A percentile compares a stretch with the other conserved stretches of the same genome.
These are phyloP conservation scores for Drosophila rufa DNA, from an alignment of 1,140 invertebrate species.

Conservation along the genomic window DNA sequence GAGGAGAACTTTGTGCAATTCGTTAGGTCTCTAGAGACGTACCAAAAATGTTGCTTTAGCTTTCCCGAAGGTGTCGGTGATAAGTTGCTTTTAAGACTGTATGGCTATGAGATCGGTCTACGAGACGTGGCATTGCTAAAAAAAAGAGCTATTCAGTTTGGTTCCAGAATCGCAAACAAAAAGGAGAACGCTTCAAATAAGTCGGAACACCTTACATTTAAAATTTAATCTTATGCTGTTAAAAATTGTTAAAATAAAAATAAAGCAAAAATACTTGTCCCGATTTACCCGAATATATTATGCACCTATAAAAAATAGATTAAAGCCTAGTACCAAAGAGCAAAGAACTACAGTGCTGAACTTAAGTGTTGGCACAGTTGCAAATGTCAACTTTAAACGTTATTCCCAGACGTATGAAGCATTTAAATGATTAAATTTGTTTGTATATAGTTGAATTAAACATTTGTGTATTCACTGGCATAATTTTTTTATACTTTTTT, in stretches of 20 bases:
- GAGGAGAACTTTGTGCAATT: slow-evolving; percentile 95
- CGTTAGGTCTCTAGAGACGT: slow-evolving; percentile 89
- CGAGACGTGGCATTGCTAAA: slow-evolving; percentile 89
- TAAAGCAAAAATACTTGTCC: too few species aligned
- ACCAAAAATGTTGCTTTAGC: slow-evolving; percentile 90
- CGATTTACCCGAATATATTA: too few species aligned
- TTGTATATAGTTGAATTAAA: too few species aligned
- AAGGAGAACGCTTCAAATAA: slow-evolving; percentile 95
- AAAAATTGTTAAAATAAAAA: slow-evolving; percentile 39
- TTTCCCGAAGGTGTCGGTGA: slow-evolving; percentile 94
- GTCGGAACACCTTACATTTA: slow-evolving; percentile 84
- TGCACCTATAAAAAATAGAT: too few species aligned
- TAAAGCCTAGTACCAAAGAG: too few species aligned
- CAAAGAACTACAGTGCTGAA: too few species aligned
- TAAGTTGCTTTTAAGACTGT: slow-evolving; percentile 94
- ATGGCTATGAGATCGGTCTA: slow-evolving; percentile 91
- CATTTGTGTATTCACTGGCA: too few species aligned
- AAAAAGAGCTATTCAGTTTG: slow-evolving; percentile 98
- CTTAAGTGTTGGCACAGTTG: too few species aligned
- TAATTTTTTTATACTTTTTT: too few species aligned
- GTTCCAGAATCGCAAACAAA: slow-evolving; percentile 96
- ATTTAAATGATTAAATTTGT: too few species aligned
- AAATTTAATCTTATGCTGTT: slow-evolving; percentile 17
- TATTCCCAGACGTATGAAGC: too few species aligned
- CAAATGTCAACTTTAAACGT: too few species aligned